Percentiles rank a stretch among this genome's conserved stretches.
phyloP scores from a whole-genome alignment of 2,888 invertebrate species.

The Metopia argyrocephala region DNA sequence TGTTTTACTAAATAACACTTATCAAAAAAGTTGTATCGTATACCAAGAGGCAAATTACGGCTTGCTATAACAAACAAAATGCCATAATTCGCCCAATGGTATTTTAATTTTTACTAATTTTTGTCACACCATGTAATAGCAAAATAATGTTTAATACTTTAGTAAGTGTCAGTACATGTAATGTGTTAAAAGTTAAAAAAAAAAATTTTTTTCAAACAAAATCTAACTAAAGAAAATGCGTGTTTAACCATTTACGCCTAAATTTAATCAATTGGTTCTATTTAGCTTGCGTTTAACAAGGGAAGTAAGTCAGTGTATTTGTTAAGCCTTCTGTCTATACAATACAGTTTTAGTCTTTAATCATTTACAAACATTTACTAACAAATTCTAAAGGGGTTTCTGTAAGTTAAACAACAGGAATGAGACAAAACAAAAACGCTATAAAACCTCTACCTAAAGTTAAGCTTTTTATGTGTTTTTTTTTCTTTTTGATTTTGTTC shows the following conservation, averaged over 20 bases:
- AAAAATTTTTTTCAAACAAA: too few species aligned
- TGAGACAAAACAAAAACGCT: not conserved
- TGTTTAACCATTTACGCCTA: not conserved
- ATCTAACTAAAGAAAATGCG: not conserved
- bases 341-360: not conserved
- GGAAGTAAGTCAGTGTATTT: not conserved
- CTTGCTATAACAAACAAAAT: too few species aligned
- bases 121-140: too few species aligned
- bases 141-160: too few species aligned
- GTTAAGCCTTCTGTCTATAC: not conserved
- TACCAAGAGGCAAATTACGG: too few species aligned
- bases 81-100: too few species aligned
- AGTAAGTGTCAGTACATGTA: too few species aligned
- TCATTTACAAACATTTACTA: not conserved
- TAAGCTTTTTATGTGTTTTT: not conserved
- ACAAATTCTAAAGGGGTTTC: not conserved
- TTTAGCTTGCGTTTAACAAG: not conserved
- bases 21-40: too few species aligned
- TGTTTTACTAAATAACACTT: too few species aligned
- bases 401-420: too few species aligned
- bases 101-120: too few species aligned
- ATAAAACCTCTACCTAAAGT: not conserved
- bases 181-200: not conserved
- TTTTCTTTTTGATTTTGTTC: conserved; percentile 25
- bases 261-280: not conserved